Conservation (phyloP, 2,888 invertebrate species). For the Adelphocoris suturalis region DNA sequence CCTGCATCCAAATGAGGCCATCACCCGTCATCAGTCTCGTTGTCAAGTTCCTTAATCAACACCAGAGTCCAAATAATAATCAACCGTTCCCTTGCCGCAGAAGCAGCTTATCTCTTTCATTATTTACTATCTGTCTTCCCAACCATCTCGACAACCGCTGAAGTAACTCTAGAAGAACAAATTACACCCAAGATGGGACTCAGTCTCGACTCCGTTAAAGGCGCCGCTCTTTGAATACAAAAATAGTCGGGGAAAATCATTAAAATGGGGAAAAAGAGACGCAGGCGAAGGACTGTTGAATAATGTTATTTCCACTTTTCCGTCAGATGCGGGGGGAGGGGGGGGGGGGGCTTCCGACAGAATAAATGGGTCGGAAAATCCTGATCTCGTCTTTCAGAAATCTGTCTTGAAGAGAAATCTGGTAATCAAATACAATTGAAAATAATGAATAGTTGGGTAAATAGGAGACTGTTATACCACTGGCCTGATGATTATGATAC, state of each 20-base stretch:
- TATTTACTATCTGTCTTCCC: background rate
- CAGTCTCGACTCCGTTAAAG: background rate
- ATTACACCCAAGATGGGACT: constrained; percentile 24
- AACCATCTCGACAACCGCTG: constrained; percentile 18
- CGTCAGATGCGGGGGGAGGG: background rate
- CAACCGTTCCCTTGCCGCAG: background rate
- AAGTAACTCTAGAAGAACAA: constrained; percentile 23
- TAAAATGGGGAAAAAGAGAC: constrained; percentile 14
- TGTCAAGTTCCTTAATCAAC: constrained; percentile 1
- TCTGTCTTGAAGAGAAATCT: background rate
- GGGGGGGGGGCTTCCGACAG: background rate
- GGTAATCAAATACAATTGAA: background rate
- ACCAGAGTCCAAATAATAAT: background rate
- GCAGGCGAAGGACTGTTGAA: background rate
- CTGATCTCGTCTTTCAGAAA: background rate
- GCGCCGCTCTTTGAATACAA: constrained; percentile 19
- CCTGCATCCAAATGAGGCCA: too few species aligned
- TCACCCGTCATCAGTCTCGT: background rate
- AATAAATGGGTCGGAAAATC: background rate
- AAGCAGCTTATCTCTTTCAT: constrained; percentile 1
- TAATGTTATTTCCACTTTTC: constrained; percentile 7
- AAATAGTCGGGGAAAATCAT: constrained; percentile 10
- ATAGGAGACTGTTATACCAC: too few species aligned
- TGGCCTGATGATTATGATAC: too few species aligned
- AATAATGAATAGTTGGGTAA: background rate